phyloP scores from a whole-genome alignment of 2,797 vertebrate species.

The Calcarius lapponicus region DNA sequence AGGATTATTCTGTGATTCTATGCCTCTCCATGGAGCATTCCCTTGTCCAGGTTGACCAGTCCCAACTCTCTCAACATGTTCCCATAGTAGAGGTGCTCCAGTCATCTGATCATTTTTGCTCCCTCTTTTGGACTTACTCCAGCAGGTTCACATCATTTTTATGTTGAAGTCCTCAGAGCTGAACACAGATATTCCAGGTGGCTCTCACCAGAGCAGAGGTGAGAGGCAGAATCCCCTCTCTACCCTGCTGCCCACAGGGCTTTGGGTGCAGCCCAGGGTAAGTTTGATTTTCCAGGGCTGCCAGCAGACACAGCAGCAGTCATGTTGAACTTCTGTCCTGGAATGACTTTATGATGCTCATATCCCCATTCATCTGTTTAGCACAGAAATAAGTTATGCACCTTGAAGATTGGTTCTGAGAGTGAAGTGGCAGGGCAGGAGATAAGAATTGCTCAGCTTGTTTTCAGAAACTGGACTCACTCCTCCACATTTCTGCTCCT shows the following conservation, averaged over 20 bases:
- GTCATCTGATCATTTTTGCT: background rate
- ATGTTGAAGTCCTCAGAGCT: background rate
- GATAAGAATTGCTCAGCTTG: background rate
- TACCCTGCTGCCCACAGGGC: background rate
- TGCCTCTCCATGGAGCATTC: background rate
- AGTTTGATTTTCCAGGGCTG: background rate
- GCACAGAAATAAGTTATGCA: background rate
- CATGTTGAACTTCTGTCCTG: background rate
- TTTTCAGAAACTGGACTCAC: background rate
- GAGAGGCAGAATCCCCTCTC: background rate
- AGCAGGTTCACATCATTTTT: background rate
- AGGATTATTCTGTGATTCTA: background rate
- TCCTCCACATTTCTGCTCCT: background rate
- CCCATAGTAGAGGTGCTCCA: background rate
- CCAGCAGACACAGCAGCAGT: too few relatives aligned
- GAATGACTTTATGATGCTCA: too few relatives aligned
- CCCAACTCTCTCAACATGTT: background rate
- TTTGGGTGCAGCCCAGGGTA: background rate
- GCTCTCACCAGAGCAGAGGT: background rate
- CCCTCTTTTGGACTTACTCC: background rate
- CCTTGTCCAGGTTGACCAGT: background rate
- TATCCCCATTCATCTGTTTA: background rate
- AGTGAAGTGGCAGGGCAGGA: accelerated
- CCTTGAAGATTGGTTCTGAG: background rate
- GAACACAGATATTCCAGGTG: background rate